Evolutionary conservation across 2,888 invertebrate genomes (phyloP).

Genomic region (Archaeoteleia sp.): DNA sequence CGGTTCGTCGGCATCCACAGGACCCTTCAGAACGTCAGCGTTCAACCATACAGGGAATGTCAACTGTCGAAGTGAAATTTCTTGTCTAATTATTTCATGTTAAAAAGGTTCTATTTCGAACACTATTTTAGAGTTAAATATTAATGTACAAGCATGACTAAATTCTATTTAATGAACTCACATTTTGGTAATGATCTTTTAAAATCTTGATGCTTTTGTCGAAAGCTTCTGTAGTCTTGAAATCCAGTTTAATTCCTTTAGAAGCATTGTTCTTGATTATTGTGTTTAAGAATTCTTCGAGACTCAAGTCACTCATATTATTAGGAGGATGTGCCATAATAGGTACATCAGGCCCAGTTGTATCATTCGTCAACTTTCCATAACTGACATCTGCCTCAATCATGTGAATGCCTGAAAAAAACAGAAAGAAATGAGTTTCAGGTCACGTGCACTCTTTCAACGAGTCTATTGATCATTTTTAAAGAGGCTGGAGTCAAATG

Average conservation of each 20-base stretch:
- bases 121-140: too few species aligned
- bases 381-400: conserved; percentile 90
- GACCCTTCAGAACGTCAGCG: conserved; percentile 89
- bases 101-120: background rate
- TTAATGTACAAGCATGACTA: background rate
- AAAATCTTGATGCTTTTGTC: conserved; percentile 77
- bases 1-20: conserved; percentile 77
- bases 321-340: conserved; percentile 92
- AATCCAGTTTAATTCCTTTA: conserved; percentile 92
- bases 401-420: conserved; percentile 79
- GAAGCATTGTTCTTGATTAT: conserved; percentile 76
- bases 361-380: conserved; percentile 77
- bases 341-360: conserved; percentile 78
- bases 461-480: conserved; percentile 61
- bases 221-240: conserved; percentile 87
- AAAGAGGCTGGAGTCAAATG: conserved; percentile 57
- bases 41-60: conserved; percentile 89
- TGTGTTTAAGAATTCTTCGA: conserved; percentile 82
- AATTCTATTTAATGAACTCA: conserved; percentile 60
- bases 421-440: conserved; percentile 37
- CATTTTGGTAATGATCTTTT: conserved; percentile 70
- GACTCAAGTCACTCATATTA: conserved; percentile 83
- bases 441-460: conserved; percentile 55
- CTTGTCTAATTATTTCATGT: too few species aligned
- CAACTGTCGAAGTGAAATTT: conserved; percentile 75